A percentile compares a stretch with the other conserved stretches of the same genome.
phyloP scores from a whole-genome alignment of 1,140 invertebrate species.

The Pollicipes pollicipes region DNA sequence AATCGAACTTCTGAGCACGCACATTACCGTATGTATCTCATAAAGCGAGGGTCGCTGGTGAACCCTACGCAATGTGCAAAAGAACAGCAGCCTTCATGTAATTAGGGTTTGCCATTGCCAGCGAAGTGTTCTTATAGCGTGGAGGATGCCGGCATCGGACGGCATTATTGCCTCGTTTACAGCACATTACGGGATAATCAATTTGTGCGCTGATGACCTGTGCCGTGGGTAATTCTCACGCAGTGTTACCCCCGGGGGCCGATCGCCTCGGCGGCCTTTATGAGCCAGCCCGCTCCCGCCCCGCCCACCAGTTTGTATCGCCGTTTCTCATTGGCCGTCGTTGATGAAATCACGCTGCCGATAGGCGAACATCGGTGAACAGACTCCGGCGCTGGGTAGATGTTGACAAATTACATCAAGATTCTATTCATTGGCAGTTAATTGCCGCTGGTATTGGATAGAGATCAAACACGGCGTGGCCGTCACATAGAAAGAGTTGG shows the following conservation, averaged over 20 bases:
- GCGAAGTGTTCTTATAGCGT: background rate
- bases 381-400: background rate
- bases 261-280: background rate
- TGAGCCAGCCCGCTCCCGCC: background rate
- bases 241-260: background rate
- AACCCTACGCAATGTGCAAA: too few relatives aligned
- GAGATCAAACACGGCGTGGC: background rate
- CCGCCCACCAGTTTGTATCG: background rate
- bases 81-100: too few relatives aligned
- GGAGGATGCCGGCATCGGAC: background rate
- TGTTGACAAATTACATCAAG: slow-evolving; percentile 1
- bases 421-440: slow-evolving; percentile 2
- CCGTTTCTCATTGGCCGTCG: background rate
- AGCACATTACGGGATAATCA: background rate
- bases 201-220: background rate
- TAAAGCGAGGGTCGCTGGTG: too few relatives aligned
- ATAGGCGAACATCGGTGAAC: background rate
- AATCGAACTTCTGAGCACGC: too few relatives aligned
- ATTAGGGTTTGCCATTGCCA: too few relatives aligned
- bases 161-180: background rate
- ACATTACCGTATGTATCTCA: too few relatives aligned
- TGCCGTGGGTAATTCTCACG: background rate
- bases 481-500: background rate
- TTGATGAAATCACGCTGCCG: background rate
- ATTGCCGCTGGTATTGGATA: background rate